Evolutionary conservation across 35 echinoderm and acorn worm genomes (phyloP), one percentile per base, ranked within the genome.

Genomic region (Lytechinus pictus): DNA sequence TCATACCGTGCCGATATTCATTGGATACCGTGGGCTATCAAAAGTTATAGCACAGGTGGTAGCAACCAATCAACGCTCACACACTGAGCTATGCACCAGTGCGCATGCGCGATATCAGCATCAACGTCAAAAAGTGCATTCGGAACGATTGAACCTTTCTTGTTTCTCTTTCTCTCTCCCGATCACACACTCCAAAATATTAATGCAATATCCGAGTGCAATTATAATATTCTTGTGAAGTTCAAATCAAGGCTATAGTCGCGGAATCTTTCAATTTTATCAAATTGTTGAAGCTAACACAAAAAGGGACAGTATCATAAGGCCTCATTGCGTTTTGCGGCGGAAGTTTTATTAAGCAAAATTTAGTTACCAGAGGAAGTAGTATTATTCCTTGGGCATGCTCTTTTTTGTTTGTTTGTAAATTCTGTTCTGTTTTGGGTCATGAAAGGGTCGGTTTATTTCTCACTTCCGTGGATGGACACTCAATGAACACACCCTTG

Each of bases 301-400:
- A 90, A 27, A 90, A 52, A 52, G 88, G 28, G 52, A 16, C 28
- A 28, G 24, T 90, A 90, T 90, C 88, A 54, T 27, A 54, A 90
- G 28, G 29, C 16, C 33, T 90, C 88, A 54, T 90, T 90, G 27
- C 88, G 88, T 12, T 90, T 90, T 52, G 28, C 88, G 88, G 88
- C 88, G 88, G 88, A 90, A 90, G 88, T 54, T 29, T 54, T 90
- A 90, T 52, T 90, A 54, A 90, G 52, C 29, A 90, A 90, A 90
- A 52, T 90, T 52, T 52, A 90, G 28, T 90, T 33, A 12, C 28
- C 11, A 54, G 88, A 90, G 88, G 88, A 90, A 90, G 88, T 21
- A 54, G 10, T 90, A 54, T 90, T 90, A 52, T 52, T 90, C 24
- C 88, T 44, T 13, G 29, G 10, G 88, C 52, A 52, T 90, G 88